phyloP scores from a whole-genome alignment of 2,888 invertebrate species.

The Spodoptera picta region DNA sequence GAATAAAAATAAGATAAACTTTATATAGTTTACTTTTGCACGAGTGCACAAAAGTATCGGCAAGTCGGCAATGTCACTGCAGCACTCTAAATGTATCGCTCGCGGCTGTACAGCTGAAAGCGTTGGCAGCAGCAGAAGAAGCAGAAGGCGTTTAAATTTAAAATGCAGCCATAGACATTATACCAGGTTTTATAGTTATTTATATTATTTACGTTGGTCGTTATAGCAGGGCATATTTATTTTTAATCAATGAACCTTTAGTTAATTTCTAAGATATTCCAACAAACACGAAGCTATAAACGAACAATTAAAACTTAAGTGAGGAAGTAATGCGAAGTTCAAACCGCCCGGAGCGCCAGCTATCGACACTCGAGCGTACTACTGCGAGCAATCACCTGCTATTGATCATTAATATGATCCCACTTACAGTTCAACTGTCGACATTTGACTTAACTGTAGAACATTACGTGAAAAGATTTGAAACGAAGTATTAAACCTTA shows the following conservation, averaged over 20 bases:
- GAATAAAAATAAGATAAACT: too few relatives aligned
- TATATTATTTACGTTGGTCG: background rate
- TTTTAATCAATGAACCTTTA: too few relatives aligned
- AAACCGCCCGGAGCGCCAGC: conserved; percentile 4
- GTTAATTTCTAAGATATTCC: background rate
- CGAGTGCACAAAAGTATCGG: conserved; percentile 19
- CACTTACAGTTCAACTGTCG: conserved; percentile 5
- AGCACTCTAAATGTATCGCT: conserved; percentile 54
- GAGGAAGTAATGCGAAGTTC: background rate
- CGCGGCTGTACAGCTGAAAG: background rate
- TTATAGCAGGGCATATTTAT: background rate
- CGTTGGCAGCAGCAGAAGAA: too few relatives aligned
- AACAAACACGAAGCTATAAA: background rate
- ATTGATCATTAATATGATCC: conserved; percentile 5
- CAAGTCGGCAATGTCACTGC: conserved; percentile 53
- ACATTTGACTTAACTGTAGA: background rate
- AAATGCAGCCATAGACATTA: too few relatives aligned
- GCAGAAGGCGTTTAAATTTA: too few relatives aligned
- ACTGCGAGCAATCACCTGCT: background rate
- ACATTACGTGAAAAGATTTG: background rate
- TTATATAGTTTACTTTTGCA: conserved; percentile 11
- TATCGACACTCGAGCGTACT: conserved; percentile 5
- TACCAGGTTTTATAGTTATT: background rate
- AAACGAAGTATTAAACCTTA: background rate
- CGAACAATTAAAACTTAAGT: conserved; percentile 1